These are phyloP conservation scores for Ephydatia muelleri DNA, from an alignment of 37 sponge, comb jelly and placozoan species.

Conservation along the genomic window DNA sequence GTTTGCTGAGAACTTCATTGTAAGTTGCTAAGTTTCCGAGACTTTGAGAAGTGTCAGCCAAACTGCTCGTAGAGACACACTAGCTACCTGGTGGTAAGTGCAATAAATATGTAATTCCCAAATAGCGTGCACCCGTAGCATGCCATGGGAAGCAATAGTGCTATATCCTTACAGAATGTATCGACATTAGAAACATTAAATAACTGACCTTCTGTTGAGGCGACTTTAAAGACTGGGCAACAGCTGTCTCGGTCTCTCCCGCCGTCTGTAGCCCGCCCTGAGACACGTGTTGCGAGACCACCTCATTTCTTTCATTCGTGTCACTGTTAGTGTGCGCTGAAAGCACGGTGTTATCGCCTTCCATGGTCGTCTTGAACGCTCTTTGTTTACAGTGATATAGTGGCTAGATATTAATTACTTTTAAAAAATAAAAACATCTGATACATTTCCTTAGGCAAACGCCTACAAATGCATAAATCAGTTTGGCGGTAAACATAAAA, in stretches of 20 bases:
- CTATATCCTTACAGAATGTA: neutral
- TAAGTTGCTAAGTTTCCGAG: constrained; percentile 2
- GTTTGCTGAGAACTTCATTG: constrained; percentile 18
- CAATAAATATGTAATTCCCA: neutral
- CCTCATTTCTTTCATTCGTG: neutral
- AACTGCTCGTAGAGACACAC: neutral
- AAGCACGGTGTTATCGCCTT: neutral
- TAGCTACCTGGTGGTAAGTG: neutral
- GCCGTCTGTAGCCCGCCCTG: neutral
- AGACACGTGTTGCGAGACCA: neutral
- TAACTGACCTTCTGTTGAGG: neutral
- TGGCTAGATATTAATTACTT: neutral
- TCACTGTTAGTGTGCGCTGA: neutral
- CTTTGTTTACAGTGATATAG: neutral
- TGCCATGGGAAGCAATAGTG: neutral
- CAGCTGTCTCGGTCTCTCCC: neutral
- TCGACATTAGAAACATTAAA: neutral
- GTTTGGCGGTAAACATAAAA: too few relatives aligned
- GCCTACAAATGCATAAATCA: too few relatives aligned
- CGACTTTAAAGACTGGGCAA: neutral
- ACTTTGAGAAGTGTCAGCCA: neutral
- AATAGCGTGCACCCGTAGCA: neutral
- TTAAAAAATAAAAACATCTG: too few relatives aligned
- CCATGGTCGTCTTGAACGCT: neutral
- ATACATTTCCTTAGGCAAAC: too few relatives aligned